Evolutionary conservation across 2,888 invertebrate species (phyloP).

Genomic region (Candidula unifasciata): DNA sequence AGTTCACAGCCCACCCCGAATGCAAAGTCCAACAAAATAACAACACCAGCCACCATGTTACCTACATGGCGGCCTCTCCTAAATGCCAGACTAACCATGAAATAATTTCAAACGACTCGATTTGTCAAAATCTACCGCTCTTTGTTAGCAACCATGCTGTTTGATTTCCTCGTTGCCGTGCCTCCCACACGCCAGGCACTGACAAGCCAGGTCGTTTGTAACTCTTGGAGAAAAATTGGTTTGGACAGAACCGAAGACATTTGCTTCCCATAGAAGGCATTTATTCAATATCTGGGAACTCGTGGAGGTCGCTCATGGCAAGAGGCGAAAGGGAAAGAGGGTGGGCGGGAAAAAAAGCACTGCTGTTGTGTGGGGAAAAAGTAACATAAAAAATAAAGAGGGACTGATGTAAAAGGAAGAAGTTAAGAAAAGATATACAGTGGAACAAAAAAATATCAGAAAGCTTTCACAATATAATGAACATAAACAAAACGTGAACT

Average conservation of each 20-base stretch:
- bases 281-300: too few relatives aligned
- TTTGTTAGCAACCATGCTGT: background rate
- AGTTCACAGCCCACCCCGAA: background rate
- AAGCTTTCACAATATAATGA: too few relatives aligned
- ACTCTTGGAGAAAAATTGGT: background rate
- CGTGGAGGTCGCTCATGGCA: too few relatives aligned
- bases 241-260: conserved; percentile 2
- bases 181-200: background rate
- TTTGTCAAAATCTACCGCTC: background rate
- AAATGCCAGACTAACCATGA: background rate
- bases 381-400: too few relatives aligned
- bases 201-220: background rate
- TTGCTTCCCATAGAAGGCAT: background rate
- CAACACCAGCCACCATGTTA: background rate
- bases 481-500: too few relatives aligned
- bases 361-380: too few relatives aligned
- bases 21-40: background rate
- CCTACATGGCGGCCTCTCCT: background rate
- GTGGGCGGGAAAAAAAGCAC: background rate
- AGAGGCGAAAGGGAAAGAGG: background rate
- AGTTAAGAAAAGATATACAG: background rate
- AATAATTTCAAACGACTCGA: conserved; percentile 20
- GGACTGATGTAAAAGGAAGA: background rate
- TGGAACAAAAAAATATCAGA: too few relatives aligned
- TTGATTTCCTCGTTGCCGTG: background rate